These are phyloP conservation scores for Dolichoris vasculosae DNA, from an alignment of 1,140 invertebrate genomes.

Conservation along the genomic window DNA sequence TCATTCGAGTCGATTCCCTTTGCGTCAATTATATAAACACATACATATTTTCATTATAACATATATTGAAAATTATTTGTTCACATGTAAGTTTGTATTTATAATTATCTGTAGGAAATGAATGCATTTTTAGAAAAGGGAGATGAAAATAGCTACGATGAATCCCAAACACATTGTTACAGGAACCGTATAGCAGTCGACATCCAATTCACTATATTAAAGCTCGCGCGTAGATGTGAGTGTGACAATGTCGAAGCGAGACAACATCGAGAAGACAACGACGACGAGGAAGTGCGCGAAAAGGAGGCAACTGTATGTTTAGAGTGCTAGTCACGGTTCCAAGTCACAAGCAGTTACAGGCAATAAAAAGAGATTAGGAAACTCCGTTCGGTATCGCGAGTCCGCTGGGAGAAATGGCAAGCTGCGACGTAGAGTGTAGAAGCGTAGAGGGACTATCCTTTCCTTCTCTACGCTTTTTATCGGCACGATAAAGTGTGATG, in stretches of 20 bases:
- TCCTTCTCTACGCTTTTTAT: neutral
- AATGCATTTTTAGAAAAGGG: neutral
- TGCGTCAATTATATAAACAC: neutral
- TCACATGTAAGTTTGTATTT: neutral
- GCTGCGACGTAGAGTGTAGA: neutral
- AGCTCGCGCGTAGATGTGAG: neutral
- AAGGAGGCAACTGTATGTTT: constrained; percentile 51
- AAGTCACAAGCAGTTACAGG: constrained; percentile 64
- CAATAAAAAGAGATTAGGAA: constrained; percentile 68
- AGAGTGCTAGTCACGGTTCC: constrained; percentile 57
- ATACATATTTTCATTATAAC: too few relatives aligned
- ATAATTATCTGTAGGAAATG: neutral
- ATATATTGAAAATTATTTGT: neutral
- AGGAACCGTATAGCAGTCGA: neutral
- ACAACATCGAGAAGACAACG: constrained; percentile 19
- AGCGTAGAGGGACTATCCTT: neutral
- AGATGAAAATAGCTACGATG: neutral
- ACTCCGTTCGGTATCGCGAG: constrained; percentile 56
- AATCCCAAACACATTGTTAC: neutral
- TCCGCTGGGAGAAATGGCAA: neutral
- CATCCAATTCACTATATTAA: neutral
- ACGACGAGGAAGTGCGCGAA: too few relatives aligned
- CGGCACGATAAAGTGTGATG: neutral
- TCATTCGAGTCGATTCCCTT: neutral
- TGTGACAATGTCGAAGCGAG: neutral